phyloP scores from a whole-genome alignment of 2,888 invertebrate species.

The Macaria notata region DNA sequence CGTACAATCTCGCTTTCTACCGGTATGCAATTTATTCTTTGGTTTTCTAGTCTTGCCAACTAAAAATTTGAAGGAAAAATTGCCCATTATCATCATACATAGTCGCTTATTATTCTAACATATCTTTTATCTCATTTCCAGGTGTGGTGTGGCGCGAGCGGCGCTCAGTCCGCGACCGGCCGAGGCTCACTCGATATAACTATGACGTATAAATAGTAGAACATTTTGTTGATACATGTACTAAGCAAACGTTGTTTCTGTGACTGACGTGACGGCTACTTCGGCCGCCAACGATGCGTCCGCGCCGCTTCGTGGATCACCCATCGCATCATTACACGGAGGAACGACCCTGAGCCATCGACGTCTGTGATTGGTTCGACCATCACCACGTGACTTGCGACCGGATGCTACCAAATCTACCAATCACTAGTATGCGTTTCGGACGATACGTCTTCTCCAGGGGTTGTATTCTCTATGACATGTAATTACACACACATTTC shows the following conservation, averaged over 20 bases:
- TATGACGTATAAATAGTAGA: slow-evolving; percentile 58
- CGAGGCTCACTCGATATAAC: slow-evolving; percentile 45
- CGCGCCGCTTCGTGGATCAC: slow-evolving; percentile 47
- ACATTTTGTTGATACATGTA: slow-evolving; percentile 79
- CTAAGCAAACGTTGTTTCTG: slow-evolving; percentile 73
- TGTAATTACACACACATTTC: slow-evolving; percentile 46
- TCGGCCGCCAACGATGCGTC: slow-evolving; percentile 50
- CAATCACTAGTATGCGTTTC: no score
- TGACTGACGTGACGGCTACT: slow-evolving; percentile 57
- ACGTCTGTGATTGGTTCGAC: no score
- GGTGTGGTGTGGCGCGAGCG: slow-evolving; percentile 58
- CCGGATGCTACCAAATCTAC: no score
- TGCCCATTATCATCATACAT: no score
- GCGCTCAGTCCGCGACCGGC: slow-evolving; percentile 34
- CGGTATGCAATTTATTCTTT: no score
- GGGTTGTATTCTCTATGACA: slow-evolving; percentile 9
- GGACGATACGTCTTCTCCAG: no score
- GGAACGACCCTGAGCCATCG: no score
- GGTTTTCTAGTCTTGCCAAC: no score
- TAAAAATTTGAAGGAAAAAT: no score
- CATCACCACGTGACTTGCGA: no score
- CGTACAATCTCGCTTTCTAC: no score
- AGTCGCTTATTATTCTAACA: no score
- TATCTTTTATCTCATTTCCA: slow-evolving; percentile 41
- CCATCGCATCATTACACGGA: slow-evolving; percentile 14